Evolutionary conservation across 2,113 vertebrate genomes (phyloP).

Genomic region (Potamarius usumacintae): DNA sequence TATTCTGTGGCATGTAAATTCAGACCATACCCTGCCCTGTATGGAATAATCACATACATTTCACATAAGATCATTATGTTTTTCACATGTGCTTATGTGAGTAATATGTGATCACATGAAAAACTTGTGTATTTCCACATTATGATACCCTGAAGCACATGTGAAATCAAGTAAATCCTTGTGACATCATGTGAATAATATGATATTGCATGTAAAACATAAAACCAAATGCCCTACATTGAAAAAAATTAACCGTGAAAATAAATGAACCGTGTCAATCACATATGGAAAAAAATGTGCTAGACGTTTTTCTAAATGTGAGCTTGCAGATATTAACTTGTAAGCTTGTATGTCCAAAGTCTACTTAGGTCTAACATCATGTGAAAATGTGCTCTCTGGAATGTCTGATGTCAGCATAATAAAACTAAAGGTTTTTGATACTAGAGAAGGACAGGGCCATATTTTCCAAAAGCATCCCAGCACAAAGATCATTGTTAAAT

Average conservation of each 20-base stretch:
- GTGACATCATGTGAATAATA: not conserved
- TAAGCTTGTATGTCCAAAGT: not conserved
- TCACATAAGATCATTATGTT: not conserved
- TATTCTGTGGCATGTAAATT: not conserved
- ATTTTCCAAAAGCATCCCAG: not conserved
- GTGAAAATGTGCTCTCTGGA: not conserved
- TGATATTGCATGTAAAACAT: not conserved
- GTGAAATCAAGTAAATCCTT: not conserved
- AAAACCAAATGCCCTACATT: not conserved
- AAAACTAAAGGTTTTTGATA: not conserved
- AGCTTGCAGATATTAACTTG: not conserved
- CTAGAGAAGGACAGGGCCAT: not conserved
- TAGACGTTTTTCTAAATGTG: not conserved
- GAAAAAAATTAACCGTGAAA: not conserved
- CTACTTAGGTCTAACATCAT: not conserved
- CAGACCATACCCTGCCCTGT: too few species aligned
- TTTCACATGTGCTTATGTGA: not conserved
- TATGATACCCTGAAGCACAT: not conserved
- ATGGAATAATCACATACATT: not conserved
- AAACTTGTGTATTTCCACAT: not conserved
- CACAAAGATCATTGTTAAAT: not conserved
- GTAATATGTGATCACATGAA: not conserved
- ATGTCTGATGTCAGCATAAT: not conserved
- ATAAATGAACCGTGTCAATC: not conserved
- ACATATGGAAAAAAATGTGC: not conserved